Base-by-base conservation (phyloP, 2,888 invertebrate species). In the Napeogenes inachia region DNA sequence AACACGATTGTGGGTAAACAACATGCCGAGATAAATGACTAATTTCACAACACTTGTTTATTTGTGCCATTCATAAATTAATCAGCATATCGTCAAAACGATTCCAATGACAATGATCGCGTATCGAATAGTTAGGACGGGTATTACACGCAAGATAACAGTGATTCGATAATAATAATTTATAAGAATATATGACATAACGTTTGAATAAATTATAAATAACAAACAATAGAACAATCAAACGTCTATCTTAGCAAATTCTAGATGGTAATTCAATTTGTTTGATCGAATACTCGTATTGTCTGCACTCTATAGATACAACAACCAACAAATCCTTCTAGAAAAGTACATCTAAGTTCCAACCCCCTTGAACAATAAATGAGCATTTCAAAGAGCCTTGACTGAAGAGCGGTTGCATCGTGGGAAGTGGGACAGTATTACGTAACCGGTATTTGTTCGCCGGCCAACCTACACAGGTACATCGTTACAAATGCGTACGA, bases 401-500 rank as follows among this genome's bases (percentile, higher is more conserved):
- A 75, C 73, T 78, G 79, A 82, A 82, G 80, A 82, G 75, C 77
- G 76, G 77, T 77, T 77, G 79, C 75, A 79, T 76, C 87, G 89
- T 89, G 89, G 84, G 88, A 90, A 90, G 85, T 87, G 81, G 87
- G 84, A 82, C 88, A 84, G 76, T 80, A 82, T 89, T 87, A 87
- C 76, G 84, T 88, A 88, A 89, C 84, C 87, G 86, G 86, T 88
- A 87, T 88, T 89, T 87, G 85, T 87, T 85, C 82, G 78, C 80
- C 81, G 85, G 78, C 80, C 87, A 82, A 79, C 89, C 87, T 84
- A 88, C 85, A 84, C 85, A 78, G 83, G 84, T 81, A 88, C 89
- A 89, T 90, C 89, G 89, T 90, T 88, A 88, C 89, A 88, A 89
- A 90, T 88, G 87, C 89, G 88, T 87, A 85, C 85, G 89, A 86